These are phyloP conservation scores for Champsocephalus gunnari DNA, from an alignment of 2,797 vertebrate genomes.

Conservation along the genomic window DNA sequence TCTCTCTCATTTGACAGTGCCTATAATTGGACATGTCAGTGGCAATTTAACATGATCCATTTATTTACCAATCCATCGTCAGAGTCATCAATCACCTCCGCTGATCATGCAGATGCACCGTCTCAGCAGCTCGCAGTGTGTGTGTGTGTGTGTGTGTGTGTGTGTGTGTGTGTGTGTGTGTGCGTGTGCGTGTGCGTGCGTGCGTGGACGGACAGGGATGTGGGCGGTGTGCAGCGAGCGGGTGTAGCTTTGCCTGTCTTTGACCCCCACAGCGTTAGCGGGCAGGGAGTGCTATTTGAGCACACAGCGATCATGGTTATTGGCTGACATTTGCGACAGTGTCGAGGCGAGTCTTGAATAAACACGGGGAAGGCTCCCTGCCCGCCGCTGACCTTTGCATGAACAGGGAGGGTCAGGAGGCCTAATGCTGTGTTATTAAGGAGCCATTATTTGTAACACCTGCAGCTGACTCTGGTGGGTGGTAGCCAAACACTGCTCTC, in stretches of 20 bases:
- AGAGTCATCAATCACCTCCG: conserved; percentile 78
- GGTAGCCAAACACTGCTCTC: conserved; percentile 13
- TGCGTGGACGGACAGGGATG: conserved; percentile 32
- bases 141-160: conserved; percentile 34
- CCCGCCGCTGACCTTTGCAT: conserved; percentile 78
- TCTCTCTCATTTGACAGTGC: conserved; percentile 80
- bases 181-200: conserved; percentile 44
- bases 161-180: conserved; percentile 29
- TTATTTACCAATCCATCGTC: conserved; percentile 84
- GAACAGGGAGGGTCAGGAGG: conserved; percentile 72
- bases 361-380: conserved; percentile 77
- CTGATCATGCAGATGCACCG: conserved; percentile 49
- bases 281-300: conserved; percentile 76
- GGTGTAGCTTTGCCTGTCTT: conserved; percentile 58
- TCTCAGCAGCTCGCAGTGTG: conserved; percentile 38
- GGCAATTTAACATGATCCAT: conserved; percentile 86
- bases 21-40: conserved; percentile 86
- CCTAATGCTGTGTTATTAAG: conserved; percentile 79
- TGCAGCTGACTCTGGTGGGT: conserved; percentile 55
- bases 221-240: conserved; percentile 30
- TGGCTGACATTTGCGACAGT: conserved; percentile 82
- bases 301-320: conserved; percentile 76
- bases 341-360: conserved; percentile 75
- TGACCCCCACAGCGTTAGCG: conserved; percentile 65
- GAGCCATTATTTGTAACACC: conserved; percentile 72